Percentiles rank a stretch among this genome's conserved stretches.
These are phyloP conservation scores for Mastomys coucha DNA, from an alignment of 2,113 vertebrate species.

Conservation along the genomic window DNA sequence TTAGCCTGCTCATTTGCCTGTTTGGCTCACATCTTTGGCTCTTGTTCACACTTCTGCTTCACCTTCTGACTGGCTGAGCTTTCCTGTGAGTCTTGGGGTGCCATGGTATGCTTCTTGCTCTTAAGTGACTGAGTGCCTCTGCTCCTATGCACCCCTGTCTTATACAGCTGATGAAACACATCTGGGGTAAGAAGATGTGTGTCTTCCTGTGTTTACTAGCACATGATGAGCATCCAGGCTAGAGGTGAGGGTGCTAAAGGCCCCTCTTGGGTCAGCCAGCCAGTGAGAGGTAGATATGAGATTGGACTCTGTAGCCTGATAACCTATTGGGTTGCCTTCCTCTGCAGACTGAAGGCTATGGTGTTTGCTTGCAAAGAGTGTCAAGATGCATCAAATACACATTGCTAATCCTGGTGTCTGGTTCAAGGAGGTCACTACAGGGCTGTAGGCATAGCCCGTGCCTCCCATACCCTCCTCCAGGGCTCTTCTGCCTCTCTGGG, in stretches of 20 bases:
- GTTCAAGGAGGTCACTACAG: rapidly evolving
- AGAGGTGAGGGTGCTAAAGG: too few species aligned
- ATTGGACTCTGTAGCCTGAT: rapidly evolving
- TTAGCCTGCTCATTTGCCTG: not conserved
- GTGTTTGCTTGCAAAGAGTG: not conserved
- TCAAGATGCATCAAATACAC: not conserved
- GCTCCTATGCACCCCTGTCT: rapidly evolving
- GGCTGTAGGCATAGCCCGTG: rapidly evolving
- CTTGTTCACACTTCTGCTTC: not conserved
- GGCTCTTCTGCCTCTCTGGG: not conserved
- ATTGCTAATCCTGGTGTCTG: rapidly evolving
- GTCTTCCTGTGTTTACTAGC: not conserved
- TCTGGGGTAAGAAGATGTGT: rapidly evolving
- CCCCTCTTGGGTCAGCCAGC: not conserved
- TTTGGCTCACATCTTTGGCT: not conserved
- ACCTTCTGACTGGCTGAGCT: not conserved
- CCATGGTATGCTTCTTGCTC: rapidly evolving
- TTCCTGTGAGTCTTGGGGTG: not conserved
- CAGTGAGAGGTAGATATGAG: not conserved
- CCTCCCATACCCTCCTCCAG: not conserved
- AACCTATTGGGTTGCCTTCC: rapidly evolving
- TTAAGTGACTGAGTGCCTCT: too few species aligned
- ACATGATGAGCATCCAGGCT: not conserved
- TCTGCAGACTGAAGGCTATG: not conserved
- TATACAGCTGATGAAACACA: not conserved